phyloP scores from a whole-genome alignment of 2,113 vertebrate species.

The Rhizomys pruinosus region DNA sequence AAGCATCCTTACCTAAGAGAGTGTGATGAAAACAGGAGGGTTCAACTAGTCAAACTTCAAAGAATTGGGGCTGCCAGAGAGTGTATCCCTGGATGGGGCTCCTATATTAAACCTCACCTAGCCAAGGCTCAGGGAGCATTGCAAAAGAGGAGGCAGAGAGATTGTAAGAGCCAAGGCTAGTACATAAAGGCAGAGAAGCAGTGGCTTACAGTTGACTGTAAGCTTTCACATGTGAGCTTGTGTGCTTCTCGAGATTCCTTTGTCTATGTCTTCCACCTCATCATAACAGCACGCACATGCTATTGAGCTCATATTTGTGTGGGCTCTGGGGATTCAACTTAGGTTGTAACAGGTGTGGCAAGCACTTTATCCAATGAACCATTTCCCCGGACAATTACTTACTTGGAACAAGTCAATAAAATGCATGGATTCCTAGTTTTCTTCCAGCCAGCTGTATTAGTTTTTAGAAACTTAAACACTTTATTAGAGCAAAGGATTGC shows the following conservation, averaged over 20 bases:
- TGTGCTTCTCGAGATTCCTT: background rate
- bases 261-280: background rate
- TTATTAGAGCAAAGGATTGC: background rate
- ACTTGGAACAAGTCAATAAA: background rate
- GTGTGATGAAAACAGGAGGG: too few species aligned
- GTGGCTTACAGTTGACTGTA: too few species aligned
- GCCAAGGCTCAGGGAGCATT: too few species aligned
- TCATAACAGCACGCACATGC: background rate
- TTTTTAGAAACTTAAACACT: constrained; percentile 25
- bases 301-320: background rate
- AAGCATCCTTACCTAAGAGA: too few species aligned
- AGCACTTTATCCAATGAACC: background rate
- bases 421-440: background rate
- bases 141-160: too few species aligned
- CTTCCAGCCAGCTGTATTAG: background rate
- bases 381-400: background rate
- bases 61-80: too few species aligned
- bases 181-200: too few species aligned
- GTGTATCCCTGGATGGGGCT: too few species aligned
- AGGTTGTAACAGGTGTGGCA: background rate
- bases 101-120: too few species aligned
- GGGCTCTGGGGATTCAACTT: background rate
- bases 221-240: too few species aligned
- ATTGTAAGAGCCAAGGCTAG: too few species aligned
- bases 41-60: too few species aligned